Conservation (phyloP, 2,888 invertebrate species). For the Megastigmus dorsalis region DNA sequence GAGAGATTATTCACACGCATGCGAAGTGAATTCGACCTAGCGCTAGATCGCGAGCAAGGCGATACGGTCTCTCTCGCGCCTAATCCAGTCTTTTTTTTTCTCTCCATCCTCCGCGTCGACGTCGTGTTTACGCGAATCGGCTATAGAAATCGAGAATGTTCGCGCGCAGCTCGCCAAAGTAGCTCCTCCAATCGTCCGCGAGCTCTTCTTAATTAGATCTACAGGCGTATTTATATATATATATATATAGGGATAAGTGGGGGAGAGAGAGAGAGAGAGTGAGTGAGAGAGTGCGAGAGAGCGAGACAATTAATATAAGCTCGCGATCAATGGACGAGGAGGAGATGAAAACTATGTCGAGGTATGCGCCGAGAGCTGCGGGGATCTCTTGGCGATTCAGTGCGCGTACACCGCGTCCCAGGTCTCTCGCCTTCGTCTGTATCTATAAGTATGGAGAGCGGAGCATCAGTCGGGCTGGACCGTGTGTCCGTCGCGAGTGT, state of each 20-base stretch:
- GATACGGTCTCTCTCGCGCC: not conserved
- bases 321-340: slow-evolving; percentile 29
- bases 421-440: not conserved
- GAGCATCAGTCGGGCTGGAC: not conserved
- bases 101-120: too few relatives aligned
- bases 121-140: too few relatives aligned
- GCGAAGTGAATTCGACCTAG: too few relatives aligned
- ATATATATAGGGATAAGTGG: too few relatives aligned
- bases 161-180: too few relatives aligned
- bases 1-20: too few relatives aligned
- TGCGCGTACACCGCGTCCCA: not conserved
- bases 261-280: too few relatives aligned
- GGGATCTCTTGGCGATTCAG: not conserved
- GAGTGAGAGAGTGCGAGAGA: too few relatives aligned
- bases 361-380: slow-evolving; percentile 4
- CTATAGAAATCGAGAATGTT: not conserved
- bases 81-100: too few relatives aligned
- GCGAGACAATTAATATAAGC: slow-evolving; percentile 35
- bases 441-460: not conserved
- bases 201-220: slow-evolving; percentile 30
- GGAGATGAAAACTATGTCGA: slow-evolving; percentile 39
- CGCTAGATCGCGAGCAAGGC: slow-evolving; percentile 30
- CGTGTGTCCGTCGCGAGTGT: not conserved
- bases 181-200: too few relatives aligned
- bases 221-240: too few relatives aligned